These are phyloP conservation scores for Malaclemys terrapin DNA, from an alignment of 2,113 vertebrate genomes.

Conservation along the genomic window DNA sequence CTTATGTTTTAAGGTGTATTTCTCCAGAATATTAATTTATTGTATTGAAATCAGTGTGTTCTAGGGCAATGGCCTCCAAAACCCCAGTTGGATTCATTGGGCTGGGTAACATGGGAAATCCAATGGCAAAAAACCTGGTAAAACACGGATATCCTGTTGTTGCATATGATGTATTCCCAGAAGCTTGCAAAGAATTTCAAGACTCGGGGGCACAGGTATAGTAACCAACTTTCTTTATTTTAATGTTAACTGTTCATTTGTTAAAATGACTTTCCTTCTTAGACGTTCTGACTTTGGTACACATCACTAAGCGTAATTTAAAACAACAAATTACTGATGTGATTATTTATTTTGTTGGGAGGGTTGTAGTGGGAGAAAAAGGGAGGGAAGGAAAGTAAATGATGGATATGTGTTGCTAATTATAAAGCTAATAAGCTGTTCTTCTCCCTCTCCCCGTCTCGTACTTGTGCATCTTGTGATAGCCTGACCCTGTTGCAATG, in stretches of 20 bases:
- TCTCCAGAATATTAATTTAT: constrained; percentile 23
- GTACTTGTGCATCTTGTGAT: neutral
- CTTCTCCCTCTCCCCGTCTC: neutral
- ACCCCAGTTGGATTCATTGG: constrained; percentile 97
- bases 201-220: constrained; percentile 94
- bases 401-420: constrained; percentile 2
- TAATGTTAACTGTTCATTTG: constrained; percentile 3
- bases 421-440: neutral
- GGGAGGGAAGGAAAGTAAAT: constrained; percentile 63
- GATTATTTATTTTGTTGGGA: constrained; percentile 41
- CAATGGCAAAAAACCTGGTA: constrained; percentile 98
- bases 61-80: constrained; percentile 97
- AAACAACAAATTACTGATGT: constrained; percentile 64
- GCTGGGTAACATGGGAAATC: constrained; percentile 98
- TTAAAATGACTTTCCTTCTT: neutral
- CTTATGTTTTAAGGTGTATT: neutral
- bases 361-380: constrained; percentile 58
- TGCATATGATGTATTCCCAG: constrained; percentile 95
- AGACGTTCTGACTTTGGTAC: neutral
- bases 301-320: neutral
- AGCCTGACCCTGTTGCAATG: constrained; percentile 27
- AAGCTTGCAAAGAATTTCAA: constrained; percentile 95
- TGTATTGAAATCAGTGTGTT: constrained; percentile 85
- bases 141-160: constrained; percentile 96
- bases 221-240: constrained; percentile 48